Conservation (phyloP, 2,113 vertebrate genomes). For the Crocuta crocuta region DNA sequence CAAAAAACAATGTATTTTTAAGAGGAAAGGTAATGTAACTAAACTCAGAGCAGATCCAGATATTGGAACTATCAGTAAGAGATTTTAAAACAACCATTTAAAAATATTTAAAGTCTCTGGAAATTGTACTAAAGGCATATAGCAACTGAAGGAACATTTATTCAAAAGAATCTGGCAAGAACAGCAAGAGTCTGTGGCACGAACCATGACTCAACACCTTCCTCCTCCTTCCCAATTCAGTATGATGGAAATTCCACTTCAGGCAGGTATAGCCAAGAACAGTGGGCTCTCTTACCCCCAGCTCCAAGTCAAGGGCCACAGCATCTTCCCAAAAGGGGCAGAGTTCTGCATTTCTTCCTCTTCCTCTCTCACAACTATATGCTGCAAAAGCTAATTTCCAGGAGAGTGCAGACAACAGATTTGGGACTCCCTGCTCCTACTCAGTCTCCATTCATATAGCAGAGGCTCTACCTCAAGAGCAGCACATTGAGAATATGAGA, state of each 20-base stretch:
- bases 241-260: background rate
- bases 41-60: background rate
- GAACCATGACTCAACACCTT: background rate
- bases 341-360: background rate
- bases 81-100: background rate
- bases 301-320: background rate
- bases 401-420: background rate
- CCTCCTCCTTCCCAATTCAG: background rate
- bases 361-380: background rate
- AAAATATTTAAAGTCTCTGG: background rate
- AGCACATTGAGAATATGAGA: background rate
- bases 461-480: background rate
- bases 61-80: background rate
- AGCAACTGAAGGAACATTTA: background rate
- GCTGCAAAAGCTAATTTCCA: background rate
- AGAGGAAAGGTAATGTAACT: background rate
- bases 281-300: background rate
- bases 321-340: background rate
- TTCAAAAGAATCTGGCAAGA: background rate
- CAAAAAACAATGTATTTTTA: background rate
- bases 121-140: background rate
- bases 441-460: background rate
- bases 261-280: background rate
- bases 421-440: background rate
- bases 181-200: background rate